Evolutionary conservation across 2,113 vertebrate genomes (phyloP).

Genomic region (Pelobates fuscus): DNA sequence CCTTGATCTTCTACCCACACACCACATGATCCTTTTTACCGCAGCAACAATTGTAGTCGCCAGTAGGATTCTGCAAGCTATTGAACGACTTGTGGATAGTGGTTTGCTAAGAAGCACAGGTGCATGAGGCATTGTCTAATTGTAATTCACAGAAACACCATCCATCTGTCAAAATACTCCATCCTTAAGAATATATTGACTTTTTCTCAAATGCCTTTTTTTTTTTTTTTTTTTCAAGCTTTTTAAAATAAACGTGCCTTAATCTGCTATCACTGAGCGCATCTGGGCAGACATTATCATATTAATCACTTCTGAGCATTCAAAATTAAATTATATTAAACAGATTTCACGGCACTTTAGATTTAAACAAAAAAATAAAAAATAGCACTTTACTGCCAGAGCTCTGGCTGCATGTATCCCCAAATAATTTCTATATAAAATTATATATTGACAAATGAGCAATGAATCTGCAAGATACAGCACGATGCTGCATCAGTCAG

Average conservation of each 20-base stretch:
- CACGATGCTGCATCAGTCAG: too few relatives aligned
- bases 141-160: conserved; percentile 6
- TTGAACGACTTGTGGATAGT: conserved; percentile 6
- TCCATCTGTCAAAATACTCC: conserved; percentile 21
- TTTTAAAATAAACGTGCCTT: too few relatives aligned
- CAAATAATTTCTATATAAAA: too few relatives aligned
- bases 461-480: too few relatives aligned
- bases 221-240: conserved; percentile 2
- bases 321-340: conserved; percentile 8
- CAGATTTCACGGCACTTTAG: neutral
- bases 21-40: conserved; percentile 1
- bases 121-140: conserved; percentile 22
- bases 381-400: too few relatives aligned
- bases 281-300: neutral
- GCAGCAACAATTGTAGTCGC: conserved; percentile 1
- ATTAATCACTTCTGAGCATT: neutral
- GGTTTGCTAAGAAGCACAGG: conserved; percentile 28
- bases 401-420: too few relatives aligned
- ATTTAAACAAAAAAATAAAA: neutral
- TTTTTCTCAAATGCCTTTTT: neutral
- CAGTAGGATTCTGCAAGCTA: conserved; percentile 9
- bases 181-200: conserved; percentile 5
- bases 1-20: conserved; percentile 30
- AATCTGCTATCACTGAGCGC: neutral
- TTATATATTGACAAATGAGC: too few relatives aligned